phyloP scores from a whole-genome alignment of 1,140 invertebrate species.

The Aphelinus atriplicis region DNA sequence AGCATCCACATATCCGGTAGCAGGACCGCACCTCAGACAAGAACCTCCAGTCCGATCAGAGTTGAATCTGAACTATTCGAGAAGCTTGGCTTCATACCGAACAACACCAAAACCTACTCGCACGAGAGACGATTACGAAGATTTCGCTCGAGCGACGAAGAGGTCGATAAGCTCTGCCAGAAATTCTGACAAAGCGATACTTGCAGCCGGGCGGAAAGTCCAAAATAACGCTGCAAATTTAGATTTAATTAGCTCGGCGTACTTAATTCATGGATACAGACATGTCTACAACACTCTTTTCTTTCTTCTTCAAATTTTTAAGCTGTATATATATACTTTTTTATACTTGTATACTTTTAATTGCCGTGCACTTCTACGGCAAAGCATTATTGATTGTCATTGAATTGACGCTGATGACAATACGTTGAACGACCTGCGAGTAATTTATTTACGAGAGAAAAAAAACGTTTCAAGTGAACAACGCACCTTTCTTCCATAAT shows the following conservation, averaged over 20 bases:
- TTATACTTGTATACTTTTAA: too few relatives aligned
- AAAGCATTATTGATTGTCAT: too few relatives aligned
- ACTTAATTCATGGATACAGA: conserved; percentile 6
- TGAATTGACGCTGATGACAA: too few relatives aligned
- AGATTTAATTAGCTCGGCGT: not conserved
- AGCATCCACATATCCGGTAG: conserved; percentile 54
- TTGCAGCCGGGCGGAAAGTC: not conserved
- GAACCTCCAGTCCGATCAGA: conserved; percentile 59
- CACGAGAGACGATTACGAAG: conserved; percentile 42
- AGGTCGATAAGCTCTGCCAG: conserved; percentile 58
- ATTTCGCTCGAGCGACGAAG: conserved; percentile 59
- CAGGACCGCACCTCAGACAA: conserved; percentile 59
- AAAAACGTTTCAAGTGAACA: too few relatives aligned
- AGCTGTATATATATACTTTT: not conserved
- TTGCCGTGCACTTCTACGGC: too few relatives aligned
- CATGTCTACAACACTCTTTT: not conserved
- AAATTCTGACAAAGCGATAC: conserved; percentile 46
- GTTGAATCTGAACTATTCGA: conserved; percentile 46
- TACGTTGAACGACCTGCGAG: too few relatives aligned
- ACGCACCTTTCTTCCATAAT: not conserved
- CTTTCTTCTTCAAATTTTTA: not conserved
- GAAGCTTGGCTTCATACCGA: conserved; percentile 23
- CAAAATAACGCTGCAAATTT: not conserved
- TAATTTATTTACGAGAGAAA: too few relatives aligned
- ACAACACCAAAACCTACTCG: conserved; percentile 35